Evolutionary conservation across 1,140 invertebrate species (phyloP).

Genomic region (Diplogasteroides magnus): DNA sequence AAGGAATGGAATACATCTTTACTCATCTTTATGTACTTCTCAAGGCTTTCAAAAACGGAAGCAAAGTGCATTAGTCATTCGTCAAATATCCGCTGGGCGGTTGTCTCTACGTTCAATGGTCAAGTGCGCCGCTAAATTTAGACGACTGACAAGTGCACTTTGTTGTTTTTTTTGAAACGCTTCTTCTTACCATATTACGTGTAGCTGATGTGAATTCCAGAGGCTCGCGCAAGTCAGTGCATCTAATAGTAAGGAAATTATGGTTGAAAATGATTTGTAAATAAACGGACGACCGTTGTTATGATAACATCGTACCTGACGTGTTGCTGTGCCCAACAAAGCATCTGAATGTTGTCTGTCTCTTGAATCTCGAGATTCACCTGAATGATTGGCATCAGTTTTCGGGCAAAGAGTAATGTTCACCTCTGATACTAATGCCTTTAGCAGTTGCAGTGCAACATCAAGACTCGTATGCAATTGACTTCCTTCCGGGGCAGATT

Average conservation of each 20-base stretch:
- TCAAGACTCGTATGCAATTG: not conserved
- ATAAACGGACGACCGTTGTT: too few relatives aligned
- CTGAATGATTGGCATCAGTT: not conserved
- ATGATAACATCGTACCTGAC: not conserved
- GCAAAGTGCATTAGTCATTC: too few relatives aligned
- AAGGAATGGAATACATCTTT: not conserved
- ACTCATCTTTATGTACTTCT: not conserved
- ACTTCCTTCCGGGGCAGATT: not conserved
- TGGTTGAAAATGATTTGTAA: too few relatives aligned
- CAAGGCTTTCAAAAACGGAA: not conserved
- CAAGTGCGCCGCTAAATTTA: too few relatives aligned
- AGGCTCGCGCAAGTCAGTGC: not conserved
- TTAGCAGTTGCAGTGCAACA: not conserved
- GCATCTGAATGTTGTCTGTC: not conserved
- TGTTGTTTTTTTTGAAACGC: too few relatives aligned
- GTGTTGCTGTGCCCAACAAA: not conserved
- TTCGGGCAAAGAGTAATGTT: too few relatives aligned
- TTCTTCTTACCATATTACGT: not conserved
- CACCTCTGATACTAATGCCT: not conserved
- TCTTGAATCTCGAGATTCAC: not conserved
- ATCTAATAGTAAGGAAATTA: too few relatives aligned
- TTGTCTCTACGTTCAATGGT: too few relatives aligned
- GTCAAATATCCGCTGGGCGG: too few relatives aligned
- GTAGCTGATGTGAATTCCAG: not conserved
- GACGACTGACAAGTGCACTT: too few relatives aligned